phyloP scores from a whole-genome alignment of 2,888 invertebrate genomes.

The Podotricha telesiphe region DNA sequence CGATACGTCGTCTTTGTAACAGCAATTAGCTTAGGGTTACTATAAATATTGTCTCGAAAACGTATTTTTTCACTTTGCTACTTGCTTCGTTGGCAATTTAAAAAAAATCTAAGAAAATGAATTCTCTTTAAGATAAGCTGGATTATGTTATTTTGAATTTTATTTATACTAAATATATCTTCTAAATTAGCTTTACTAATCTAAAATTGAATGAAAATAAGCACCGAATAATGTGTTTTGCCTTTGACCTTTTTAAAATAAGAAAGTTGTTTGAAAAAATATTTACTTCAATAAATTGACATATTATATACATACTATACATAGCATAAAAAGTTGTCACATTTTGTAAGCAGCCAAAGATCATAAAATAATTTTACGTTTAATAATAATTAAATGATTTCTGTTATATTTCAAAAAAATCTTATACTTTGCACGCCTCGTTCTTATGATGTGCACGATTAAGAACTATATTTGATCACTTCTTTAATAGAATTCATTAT shows the following conservation, averaged over 20 bases:
- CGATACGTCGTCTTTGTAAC: constrained; percentile 19
- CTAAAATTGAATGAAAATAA: too few species aligned
- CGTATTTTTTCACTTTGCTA: not conserved
- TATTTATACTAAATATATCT: too few species aligned
- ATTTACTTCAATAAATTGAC: not conserved
- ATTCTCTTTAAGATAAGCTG: too few species aligned
- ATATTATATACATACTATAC: not conserved
- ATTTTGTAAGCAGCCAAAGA: not conserved
- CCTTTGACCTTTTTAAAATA: not conserved
- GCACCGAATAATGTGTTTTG: not conserved
- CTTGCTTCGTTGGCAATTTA: not conserved
- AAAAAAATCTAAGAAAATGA: too few species aligned
- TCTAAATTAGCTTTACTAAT: too few species aligned
- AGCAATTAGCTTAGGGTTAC: constrained; percentile 21
- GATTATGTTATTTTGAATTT: too few species aligned
- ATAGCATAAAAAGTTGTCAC: not conserved
- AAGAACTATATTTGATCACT: too few species aligned
- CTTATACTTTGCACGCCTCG: too few species aligned
- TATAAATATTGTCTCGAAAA: constrained; percentile 1
- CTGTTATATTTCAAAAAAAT: too few species aligned
- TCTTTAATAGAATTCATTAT: not conserved
- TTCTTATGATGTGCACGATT: too few species aligned
- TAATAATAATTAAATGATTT: not conserved
- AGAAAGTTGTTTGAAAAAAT: not conserved
- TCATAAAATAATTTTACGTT: not conserved